Evolutionary conservation across 35 echinoderm and acorn worm species (phyloP).

Genomic region (Lytechinus variegatus): DNA sequence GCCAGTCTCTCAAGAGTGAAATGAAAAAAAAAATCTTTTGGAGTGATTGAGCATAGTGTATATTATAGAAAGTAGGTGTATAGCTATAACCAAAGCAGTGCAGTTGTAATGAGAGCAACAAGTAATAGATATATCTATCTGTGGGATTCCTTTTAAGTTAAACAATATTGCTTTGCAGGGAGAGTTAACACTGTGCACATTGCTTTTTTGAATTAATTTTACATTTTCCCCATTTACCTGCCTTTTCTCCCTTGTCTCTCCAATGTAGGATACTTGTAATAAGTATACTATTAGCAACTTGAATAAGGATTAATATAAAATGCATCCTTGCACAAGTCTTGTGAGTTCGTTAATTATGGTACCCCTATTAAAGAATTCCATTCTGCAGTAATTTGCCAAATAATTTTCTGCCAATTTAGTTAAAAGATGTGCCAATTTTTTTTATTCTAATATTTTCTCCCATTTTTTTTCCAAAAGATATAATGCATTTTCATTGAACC

Average conservation of each 20-base stretch:
- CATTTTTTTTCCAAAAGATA: background rate
- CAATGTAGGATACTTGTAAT: background rate
- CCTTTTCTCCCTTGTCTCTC: background rate
- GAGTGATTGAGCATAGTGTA: background rate
- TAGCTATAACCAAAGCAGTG: slow-evolving; percentile 10
- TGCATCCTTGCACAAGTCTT: background rate
- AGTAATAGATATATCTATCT: slow-evolving; percentile 2
- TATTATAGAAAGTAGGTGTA: slow-evolving; percentile 15
- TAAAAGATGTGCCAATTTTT: background rate
- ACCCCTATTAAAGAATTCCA: background rate
- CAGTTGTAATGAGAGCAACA: background rate
- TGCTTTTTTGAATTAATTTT: background rate
- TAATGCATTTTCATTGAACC: background rate
- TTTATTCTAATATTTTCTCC: background rate
- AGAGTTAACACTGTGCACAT: background rate
- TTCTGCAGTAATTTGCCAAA: background rate
- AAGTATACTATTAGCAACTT: background rate
- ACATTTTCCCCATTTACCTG: background rate
- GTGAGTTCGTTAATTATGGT: background rate
- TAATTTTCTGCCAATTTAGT: background rate
- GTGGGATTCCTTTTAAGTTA: background rate
- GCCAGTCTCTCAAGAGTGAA: background rate
- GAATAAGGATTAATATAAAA: background rate
- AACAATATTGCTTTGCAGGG: background rate
- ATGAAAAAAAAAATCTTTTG: background rate